Evolutionary conservation across 2,797 vertebrate species (phyloP).

Genomic region (Lagocephalus sceleratus): DNA sequence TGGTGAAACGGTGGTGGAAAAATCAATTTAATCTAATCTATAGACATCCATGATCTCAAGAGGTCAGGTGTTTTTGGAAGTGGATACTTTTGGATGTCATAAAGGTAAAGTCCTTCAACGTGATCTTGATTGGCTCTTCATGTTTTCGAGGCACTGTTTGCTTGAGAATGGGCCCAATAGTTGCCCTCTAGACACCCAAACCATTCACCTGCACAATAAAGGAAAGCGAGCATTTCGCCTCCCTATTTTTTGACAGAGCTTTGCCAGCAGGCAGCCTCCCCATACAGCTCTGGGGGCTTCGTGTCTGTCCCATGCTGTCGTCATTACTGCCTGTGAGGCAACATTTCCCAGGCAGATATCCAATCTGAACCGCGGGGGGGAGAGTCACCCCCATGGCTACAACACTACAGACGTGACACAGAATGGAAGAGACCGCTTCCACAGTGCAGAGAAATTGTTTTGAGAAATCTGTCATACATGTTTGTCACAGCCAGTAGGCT

Average conservation of each 20-base stretch:
- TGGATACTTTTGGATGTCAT: too few relatives aligned
- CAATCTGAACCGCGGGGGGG: constrained; percentile 36
- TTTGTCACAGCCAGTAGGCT: constrained; percentile 1
- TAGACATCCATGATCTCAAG: too few relatives aligned
- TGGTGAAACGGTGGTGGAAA: too few relatives aligned
- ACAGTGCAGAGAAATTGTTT: constrained; percentile 12
- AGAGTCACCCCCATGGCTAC: constrained; percentile 43
- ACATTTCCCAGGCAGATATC: constrained; percentile 46
- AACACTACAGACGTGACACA: constrained; percentile 23
- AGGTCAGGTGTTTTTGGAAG: too few relatives aligned
- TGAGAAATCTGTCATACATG: constrained; percentile 13
- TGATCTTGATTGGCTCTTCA: too few relatives aligned
- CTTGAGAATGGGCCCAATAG: constrained; percentile 8
- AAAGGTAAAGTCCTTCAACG: too few relatives aligned
- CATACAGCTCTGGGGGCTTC: constrained; percentile 11
- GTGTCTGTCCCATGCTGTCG: constrained; percentile 17
- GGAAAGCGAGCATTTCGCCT: constrained; percentile 33
- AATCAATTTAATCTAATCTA: too few relatives aligned
- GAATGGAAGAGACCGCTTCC: constrained; percentile 21
- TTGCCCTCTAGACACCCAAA: too few relatives aligned
- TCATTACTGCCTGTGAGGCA: constrained; percentile 42
- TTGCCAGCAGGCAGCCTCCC: constrained; percentile 37
- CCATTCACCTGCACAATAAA: constrained; percentile 6
- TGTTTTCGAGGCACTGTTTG: constrained; percentile 11
- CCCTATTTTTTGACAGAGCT: constrained; percentile 32